A percentile compares a stretch with the other conserved stretches of the same genome.
Evolutionary conservation across 2,113 vertebrate species (phyloP).

Genomic region (Poicephalus gulielmi): DNA sequence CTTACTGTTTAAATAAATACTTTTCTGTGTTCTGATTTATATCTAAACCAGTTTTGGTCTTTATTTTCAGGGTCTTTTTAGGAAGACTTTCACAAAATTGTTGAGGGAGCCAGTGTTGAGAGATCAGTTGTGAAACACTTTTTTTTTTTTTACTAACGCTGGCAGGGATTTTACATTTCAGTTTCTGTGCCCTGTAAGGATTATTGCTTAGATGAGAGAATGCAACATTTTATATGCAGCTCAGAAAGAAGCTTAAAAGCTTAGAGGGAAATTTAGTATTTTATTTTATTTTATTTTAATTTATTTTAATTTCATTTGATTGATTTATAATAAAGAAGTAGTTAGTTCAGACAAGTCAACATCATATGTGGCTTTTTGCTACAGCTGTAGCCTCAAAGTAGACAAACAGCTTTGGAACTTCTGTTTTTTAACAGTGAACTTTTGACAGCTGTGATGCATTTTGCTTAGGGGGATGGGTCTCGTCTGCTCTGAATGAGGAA

Average conservation of each 20-base stretch:
- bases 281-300: background rate
- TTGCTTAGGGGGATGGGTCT: background rate
- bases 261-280: background rate
- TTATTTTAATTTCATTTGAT: background rate
- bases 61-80: constrained; percentile 17
- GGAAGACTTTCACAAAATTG: background rate
- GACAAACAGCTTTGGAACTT: background rate
- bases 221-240: background rate
- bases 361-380: background rate
- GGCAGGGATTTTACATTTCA: constrained; percentile 10
- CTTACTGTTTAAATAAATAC: constrained; percentile 20
- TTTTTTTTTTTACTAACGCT: constrained; percentile 19
- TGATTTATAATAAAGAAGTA: background rate
- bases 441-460: constrained; percentile 8
- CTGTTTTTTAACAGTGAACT: background rate
- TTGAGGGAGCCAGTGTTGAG: background rate
- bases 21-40: background rate
- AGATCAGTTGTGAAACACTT: constrained; percentile 27
- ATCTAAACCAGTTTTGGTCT: background rate
- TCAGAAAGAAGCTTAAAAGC: background rate
- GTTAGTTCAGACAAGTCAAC: background rate
- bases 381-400: background rate
- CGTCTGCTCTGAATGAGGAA: background rate
- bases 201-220: background rate
- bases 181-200: constrained; percentile 1